Base-by-base conservation (phyloP, 2,113 vertebrate species). In the human region DNA sequence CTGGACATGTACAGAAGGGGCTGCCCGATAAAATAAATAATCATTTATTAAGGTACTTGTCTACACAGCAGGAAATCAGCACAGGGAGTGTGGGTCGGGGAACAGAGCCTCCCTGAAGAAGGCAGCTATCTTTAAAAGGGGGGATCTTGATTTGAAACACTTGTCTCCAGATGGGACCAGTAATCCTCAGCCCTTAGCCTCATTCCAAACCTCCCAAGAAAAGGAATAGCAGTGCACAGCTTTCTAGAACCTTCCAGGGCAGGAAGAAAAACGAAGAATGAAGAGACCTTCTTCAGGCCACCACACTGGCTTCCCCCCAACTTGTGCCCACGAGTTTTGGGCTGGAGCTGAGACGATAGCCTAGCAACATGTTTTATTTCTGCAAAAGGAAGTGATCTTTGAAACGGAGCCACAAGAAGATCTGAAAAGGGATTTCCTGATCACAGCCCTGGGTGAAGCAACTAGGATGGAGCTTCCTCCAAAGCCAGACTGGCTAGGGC, bases 31-130 rank as follows among this genome's bases (percentile, higher is more conserved):
- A 98, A 97, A 98, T 95, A 98, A 98, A 97, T 88, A 98, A 86
- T 70, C 91, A 76, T 97, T 98, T 98, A 98, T 98, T 93, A 98
- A 98, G 97, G 94, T 72, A 89, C 96, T 96, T 98, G 97, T 98
- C 97, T 98, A 92, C 79, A 25, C 89, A 98, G 96, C 98, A 97
- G 98, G 97, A 98, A 98, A 20, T 16, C 72, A 23, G 90, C 45
- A 1, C 32, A 14, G 61, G 70, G 25, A 9, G 27, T 30, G 30
- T 13, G 85, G 48, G n/a, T 7, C 0, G 1, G 97, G 93, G 96
- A 90, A 97, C 22, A 45, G 27, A 90, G 59, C 40, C 43, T 43
- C 38, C 35, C 9, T 22, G 3, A 43, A 64, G 23, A 45, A 12
- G 16, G 68, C 23, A 13, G 50, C 43, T 89, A 94, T 83, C 70